These are phyloP conservation scores for Drosophila serrata DNA, from an alignment of 1,140 invertebrate genomes.

Conservation along the genomic window DNA sequence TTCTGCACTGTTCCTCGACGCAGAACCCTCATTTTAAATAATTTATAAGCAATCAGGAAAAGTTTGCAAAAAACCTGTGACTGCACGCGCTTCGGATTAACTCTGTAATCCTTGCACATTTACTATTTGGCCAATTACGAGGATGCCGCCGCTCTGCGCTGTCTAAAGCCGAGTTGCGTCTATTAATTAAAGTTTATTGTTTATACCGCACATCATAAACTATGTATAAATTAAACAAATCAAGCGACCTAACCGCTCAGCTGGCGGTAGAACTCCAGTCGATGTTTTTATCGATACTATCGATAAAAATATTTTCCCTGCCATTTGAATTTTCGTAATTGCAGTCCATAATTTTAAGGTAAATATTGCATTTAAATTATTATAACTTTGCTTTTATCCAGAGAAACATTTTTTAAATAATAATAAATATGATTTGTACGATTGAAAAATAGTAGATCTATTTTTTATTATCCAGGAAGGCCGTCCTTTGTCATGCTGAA, in stretches of 20 bases:
- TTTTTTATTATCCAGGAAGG: no score
- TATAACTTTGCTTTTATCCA: no score
- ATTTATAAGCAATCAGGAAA: conserved; percentile 11
- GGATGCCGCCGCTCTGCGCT: no score
- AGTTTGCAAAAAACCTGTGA: conserved; percentile 3
- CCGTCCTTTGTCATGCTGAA: no score
- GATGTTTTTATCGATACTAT: neutral
- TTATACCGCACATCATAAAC: conserved; percentile 15
- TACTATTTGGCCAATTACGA: neutral
- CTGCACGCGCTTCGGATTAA: neutral
- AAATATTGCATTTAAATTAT: no score
- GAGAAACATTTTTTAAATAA: no score
- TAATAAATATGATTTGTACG: no score
- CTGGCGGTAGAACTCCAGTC: conserved; percentile 1
- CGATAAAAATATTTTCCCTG: neutral
- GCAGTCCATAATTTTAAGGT: no score
- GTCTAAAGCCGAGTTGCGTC: no score
- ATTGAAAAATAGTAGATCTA: no score
- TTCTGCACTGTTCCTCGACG: conserved; percentile 46
- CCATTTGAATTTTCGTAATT: no score
- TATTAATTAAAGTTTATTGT: neutral
- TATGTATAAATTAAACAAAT: conserved; percentile 18
- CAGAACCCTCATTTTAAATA: conserved; percentile 45
- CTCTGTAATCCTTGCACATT: neutral
- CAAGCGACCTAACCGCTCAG: conserved; percentile 10